Evolutionary conservation across 2,888 invertebrate species (phyloP).

Genomic region (Macroteleia sp.): DNA sequence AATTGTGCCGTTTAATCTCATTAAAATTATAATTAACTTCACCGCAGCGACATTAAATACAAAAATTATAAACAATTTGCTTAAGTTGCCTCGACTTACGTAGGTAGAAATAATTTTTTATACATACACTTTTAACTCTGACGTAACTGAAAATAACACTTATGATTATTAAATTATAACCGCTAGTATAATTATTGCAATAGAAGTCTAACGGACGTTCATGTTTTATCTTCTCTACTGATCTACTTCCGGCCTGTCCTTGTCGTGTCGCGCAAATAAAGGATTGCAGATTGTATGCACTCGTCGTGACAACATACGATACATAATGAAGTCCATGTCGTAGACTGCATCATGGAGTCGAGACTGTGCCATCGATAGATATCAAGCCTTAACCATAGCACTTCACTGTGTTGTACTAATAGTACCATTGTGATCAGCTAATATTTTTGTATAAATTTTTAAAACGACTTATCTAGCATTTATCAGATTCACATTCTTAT

Average conservation of each 20-base stretch:
- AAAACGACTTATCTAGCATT: no score
- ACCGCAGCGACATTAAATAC: no score
- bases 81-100: no score
- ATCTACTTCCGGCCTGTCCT: constrained; percentile 61
- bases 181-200: constrained; percentile 23
- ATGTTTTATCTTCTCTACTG: constrained; percentile 31
- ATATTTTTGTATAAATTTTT: no score
- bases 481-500: no score
- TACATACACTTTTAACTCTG: no score
- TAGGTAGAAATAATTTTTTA: no score
- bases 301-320: constrained; percentile 47
- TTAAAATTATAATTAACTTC: no score
- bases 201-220: constrained; percentile 20
- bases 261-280: constrained; percentile 51
- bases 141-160: no score
- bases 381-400: constrained; percentile 25
- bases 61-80: no score
- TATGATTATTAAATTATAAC: constrained; percentile 31
- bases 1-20: no score
- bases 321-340: constrained; percentile 47
- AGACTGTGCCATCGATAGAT: constrained; percentile 9
- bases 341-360: constrained; percentile 20
- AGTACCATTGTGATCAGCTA: not conserved
- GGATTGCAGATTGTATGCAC: constrained; percentile 33
- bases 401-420: constrained; percentile 6